phyloP scores from a whole-genome alignment of 1,140 invertebrate genomes.

The Melipona quadrifasciata region DNA sequence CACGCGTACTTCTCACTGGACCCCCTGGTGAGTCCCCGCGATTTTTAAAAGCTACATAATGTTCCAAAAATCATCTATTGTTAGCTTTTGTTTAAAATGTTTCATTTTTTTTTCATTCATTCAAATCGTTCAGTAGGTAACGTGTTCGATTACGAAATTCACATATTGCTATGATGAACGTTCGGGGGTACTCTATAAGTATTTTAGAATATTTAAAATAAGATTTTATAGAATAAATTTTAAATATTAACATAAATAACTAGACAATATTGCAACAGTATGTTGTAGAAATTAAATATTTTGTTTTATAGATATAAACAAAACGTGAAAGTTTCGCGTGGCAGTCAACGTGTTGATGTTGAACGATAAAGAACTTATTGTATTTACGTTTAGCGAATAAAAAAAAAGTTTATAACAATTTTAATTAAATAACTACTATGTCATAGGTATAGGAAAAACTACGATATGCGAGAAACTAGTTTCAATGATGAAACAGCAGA shows the following conservation, averaged over 20 bases:
- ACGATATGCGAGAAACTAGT: slow-evolving; percentile 83
- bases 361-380: too few relatives aligned
- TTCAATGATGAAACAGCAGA: slow-evolving; percentile 72
- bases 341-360: too few relatives aligned
- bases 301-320: too few relatives aligned
- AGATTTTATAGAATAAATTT: too few relatives aligned
- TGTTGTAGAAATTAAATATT: too few relatives aligned
- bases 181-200: too few relatives aligned
- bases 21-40: slow-evolving; percentile 61
- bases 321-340: too few relatives aligned
- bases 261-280: not conserved
- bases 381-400: not conserved
- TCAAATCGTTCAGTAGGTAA: not conserved
- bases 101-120: not conserved
- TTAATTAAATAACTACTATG: slow-evolving; percentile 3
- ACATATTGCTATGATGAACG: too few relatives aligned
- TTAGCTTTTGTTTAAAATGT: not conserved
- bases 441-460: slow-evolving; percentile 85
- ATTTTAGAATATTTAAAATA: too few relatives aligned
- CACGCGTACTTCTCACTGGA: slow-evolving; percentile 66
- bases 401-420: not conserved
- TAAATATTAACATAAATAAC: too few relatives aligned
- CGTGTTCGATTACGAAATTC: too few relatives aligned
- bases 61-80: not conserved
- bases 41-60: slow-evolving; percentile 5